These are phyloP conservation scores for Geotrupes spiniger DNA, from an alignment of 2,888 invertebrate genomes.

Conservation along the genomic window DNA sequence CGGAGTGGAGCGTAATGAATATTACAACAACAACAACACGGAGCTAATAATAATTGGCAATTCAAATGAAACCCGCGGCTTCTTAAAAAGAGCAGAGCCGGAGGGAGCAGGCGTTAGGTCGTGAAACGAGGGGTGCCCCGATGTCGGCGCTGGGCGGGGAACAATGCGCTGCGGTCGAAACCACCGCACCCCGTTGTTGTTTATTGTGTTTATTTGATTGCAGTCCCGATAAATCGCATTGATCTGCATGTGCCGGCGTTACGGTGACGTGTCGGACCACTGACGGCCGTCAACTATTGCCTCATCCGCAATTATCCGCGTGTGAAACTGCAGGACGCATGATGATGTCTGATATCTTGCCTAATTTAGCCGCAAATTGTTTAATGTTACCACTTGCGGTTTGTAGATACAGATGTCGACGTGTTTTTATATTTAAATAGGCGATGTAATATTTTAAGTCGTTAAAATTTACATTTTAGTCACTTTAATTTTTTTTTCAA, in stretches of 20 bases:
- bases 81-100: constrained; percentile 25
- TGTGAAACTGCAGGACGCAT: constrained; percentile 18
- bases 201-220: constrained; percentile 24
- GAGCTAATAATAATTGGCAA: constrained; percentile 27
- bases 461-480: too few species aligned
- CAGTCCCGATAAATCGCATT: constrained; percentile 19
- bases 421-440: neutral
- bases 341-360: neutral
- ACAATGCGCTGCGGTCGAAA: constrained; percentile 18
- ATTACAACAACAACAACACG: constrained; percentile 16
- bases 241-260: constrained; percentile 17
- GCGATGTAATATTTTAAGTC: too few species aligned
- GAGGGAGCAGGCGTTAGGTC: constrained; percentile 17
- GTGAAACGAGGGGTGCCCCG: constrained; percentile 14
- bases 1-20: constrained; percentile 21
- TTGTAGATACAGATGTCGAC: too few species aligned
- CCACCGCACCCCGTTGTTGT: constrained; percentile 17
- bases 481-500: too few species aligned
- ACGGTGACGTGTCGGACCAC: constrained; percentile 16
- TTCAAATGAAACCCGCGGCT: constrained; percentile 25
- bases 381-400: neutral
- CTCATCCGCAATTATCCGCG: constrained; percentile 18
- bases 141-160: constrained; percentile 9
- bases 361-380: constrained; percentile 1
- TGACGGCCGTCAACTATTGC: constrained; percentile 11